Evolutionary conservation across 2,113 vertebrate genomes (phyloP).

Genomic region (Chaetodon auriga): DNA sequence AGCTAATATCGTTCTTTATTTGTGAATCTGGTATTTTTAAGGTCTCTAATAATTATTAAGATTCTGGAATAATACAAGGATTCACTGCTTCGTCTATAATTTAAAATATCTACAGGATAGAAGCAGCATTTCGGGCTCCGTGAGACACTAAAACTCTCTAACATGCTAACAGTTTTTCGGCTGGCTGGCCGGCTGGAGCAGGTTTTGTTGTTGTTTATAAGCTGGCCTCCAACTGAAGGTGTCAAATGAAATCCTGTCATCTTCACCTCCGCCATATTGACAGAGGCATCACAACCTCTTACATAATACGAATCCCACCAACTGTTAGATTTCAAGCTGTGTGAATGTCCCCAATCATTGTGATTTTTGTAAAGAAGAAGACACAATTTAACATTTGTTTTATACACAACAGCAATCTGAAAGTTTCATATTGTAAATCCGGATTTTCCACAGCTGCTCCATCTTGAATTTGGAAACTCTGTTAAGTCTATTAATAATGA

Average conservation of each 20-base stretch:
- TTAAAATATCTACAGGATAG: not conserved
- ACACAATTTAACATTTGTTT: not conserved
- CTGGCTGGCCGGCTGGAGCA: constrained; percentile 28
- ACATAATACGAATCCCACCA: constrained; percentile 9
- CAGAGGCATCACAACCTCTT: constrained; percentile 27
- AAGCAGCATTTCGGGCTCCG: not conserved
- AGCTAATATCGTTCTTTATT: not conserved
- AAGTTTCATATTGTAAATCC: not conserved
- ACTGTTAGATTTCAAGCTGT: constrained; percentile 11
- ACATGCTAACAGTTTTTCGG: constrained; percentile 13
- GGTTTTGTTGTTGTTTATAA: constrained; percentile 50
- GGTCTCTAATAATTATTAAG: not conserved
- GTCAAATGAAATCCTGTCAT: constrained; percentile 50
- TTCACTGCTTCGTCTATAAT: not conserved
- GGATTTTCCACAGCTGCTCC: not conserved
- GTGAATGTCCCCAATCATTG: not conserved
- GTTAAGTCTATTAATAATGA: not conserved
- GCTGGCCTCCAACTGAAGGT: constrained; percentile 12
- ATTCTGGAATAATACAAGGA: not conserved
- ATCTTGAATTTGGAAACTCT: not conserved
- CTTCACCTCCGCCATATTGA: constrained; percentile 30
- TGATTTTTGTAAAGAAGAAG: not conserved
- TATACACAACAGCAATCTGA: not conserved
- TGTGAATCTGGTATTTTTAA: not conserved
- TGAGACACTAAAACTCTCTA: constrained; percentile 3